Base-by-base conservation (phyloP, 2,797 vertebrate species). In the Aeoliscus strigatus region DNA sequence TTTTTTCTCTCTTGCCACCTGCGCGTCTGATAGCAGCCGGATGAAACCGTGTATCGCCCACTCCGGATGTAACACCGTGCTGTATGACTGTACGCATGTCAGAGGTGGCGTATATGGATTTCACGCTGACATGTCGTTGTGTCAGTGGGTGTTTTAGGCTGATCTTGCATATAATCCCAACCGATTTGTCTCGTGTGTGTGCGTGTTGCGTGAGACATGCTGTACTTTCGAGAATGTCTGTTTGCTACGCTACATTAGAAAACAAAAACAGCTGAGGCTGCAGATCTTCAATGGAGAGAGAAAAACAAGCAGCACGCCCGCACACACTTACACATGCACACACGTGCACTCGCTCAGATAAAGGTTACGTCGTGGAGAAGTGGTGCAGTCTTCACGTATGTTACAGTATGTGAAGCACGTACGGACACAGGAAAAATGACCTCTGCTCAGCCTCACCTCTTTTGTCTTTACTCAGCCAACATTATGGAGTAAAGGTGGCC, bases 401-500 rank as follows among this genome's bases (percentile, higher is more conserved):
- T 45, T 49, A 14, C 27, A 13, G 65, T 69, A 76, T 73, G 74
- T 71, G 61, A 44, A 60, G 69, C 80, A 82, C 69, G 73, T 76
- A 67, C 31, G 17, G 28, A 53, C 68, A 70, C 64, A 77, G 72
- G 60, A 52, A 39, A 62, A 65, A 66, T 70, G 76, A 84, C 82
- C 84, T 82, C 81, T 76, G 70, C 65, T 74, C 50, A 24, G 27
- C 9, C 61, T 63, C 64, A 50, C 60, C 59, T 60, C 67, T 74
- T 48, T 52, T 55, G 67, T 84, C 73, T 79, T 66, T 32, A 42
- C 63, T 69, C 64, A 45, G 49, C 60, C 39, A 29, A 61, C 59
- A 76, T 83, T 75, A 85, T 81, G 64, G 55, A 58, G 79, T 73
- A 70, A 79, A 75, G 77, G 69, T 70, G 65, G 66, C 41, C 60